phyloP scores from a whole-genome alignment of 2,888 invertebrate species.

The Troides oblongomaculatus region DNA sequence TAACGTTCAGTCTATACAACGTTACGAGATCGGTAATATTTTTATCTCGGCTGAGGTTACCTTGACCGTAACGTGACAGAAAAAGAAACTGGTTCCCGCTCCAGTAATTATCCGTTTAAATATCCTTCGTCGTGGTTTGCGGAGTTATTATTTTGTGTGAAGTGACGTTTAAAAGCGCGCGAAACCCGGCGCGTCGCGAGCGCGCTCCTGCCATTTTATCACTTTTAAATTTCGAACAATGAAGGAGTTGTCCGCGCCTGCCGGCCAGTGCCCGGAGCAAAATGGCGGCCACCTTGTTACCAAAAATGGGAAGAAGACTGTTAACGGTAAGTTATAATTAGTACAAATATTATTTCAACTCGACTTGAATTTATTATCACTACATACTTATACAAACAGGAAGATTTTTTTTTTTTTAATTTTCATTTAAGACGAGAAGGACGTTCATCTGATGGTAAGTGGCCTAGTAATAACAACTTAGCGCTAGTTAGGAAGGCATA shows the following conservation, averaged over 20 bases:
- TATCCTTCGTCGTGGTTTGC: constrained; percentile 50
- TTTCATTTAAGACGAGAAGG: too few relatives aligned
- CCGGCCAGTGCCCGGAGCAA: constrained; percentile 52
- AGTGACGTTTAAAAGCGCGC: constrained; percentile 72
- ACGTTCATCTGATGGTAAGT: too few relatives aligned
- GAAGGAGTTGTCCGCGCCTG: constrained; percentile 66
- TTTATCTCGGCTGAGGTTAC: constrained; percentile 49
- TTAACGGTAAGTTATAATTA: constrained; percentile 53
- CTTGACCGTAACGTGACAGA: constrained; percentile 53
- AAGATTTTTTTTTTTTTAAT: too few relatives aligned
- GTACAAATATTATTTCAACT: too few relatives aligned
- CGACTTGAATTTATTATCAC: too few relatives aligned
- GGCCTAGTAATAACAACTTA: too few relatives aligned
- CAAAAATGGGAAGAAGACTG: constrained; percentile 61
- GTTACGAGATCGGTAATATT: constrained; percentile 34
- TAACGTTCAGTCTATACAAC: constrained; percentile 19
- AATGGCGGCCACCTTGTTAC: constrained; percentile 55
- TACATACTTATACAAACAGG: too few relatives aligned
- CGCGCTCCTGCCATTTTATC: constrained; percentile 25
- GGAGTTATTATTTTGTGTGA: constrained; percentile 44
- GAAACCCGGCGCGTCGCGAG: constrained; percentile 41
- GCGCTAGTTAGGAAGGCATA: too few relatives aligned
- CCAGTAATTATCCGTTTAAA: constrained; percentile 42
- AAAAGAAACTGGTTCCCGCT: constrained; percentile 50
- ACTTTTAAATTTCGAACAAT: constrained; percentile 42